Evolutionary conservation across 2,797 vertebrate genomes (phyloP), one percentile per base, ranked within the genome.

Genomic region (Orestias chungarensis): DNA sequence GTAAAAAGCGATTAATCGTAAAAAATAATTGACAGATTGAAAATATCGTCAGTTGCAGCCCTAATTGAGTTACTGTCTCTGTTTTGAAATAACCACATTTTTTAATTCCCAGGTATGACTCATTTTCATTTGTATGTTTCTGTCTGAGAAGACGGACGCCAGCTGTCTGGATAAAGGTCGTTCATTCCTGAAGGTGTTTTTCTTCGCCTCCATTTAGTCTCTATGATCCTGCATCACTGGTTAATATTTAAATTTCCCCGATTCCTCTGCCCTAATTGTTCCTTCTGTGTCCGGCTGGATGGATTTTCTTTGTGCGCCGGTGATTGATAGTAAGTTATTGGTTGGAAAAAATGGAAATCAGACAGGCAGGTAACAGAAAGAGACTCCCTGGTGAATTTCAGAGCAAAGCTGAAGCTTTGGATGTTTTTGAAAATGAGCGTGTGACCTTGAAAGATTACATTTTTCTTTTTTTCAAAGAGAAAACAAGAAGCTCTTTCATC

Each of bases 261-360:
- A 14, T 61, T 61, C 35, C 33, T 61, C 11, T 20, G 11, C 35
- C 4, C 7, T 62, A 62, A 40, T 62, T 62, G 25, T 40, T 38
- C 2, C 23, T 38, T n/a, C 59, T 62, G n/a, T 25, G 35, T n/a
- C 33, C 59, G 12, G 12, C 59, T 62, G 59, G 33, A 20, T 38
- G 59, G 31, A 20, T 15, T 65, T 70, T 73, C 9, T 7, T n/a
- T 61, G 55, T 49, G 70, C 75, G 47, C 50, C 74, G 29, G 20
- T 82, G 84, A 83, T 64, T 88, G 86, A 79, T 68, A 33, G 84
- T 20, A 73, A 71, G 68, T 79, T 80, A 80, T 76, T 71, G 74
- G 73, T 67, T 75, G 43, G 73, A 75, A 79, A 27, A 87, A 57
- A 73, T 74, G 68, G 27, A 86, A 79, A 79, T 80, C 68, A 79